Base-by-base conservation (phyloP, 92 coral and sea anemone genomes). In the Virgularia gustaviana region DNA sequence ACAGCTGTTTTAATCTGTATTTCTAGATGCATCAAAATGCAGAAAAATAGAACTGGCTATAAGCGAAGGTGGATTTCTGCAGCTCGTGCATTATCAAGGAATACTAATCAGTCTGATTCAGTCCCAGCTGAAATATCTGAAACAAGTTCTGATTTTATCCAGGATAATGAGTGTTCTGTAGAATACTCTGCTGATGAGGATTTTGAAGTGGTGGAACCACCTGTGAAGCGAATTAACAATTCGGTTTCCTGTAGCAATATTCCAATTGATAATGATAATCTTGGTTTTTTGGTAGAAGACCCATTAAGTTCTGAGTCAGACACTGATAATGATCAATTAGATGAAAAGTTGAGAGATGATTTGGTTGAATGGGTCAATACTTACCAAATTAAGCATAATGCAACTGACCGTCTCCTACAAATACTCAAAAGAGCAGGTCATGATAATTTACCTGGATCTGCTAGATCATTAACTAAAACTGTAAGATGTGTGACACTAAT, bases 371-470 rank as follows among this genome's bases (percentile, higher is more conserved):
- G 72, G 72, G 72, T 47, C 6, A 65, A 38, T 43, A 18, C n/a
- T 4, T 43, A n/a, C 29, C n/a, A 20, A 22, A 47, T 65, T 2
- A 65, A 65, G 20, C 72, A 65, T 6, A 65, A 65, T 65, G 72
- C 72, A 0, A 0, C 37, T 2, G 70, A 62, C 37, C 13, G 70
- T 62, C 47, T 62, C 0, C 30, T 62, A 0, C 6, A 11, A 6
- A 2, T 62, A 2, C 47, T 62, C 2, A 62, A n/a, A 22, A 7
- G 35, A 37, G 7, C 15, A 19, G 72, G 53, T 41, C 54, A 65
- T 36, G 6, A 32, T 10, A 30, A 39, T 65, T 43, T 65, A 25
- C 54, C 54, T 20, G 72, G 20, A 23, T 41, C 72, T 22, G 54
- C 72, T 39, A 20, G 56, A 7, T 5, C 72, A 10, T 22, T 65